Evolutionary conservation across 1,140 invertebrate genomes (phyloP), one percentile per base, ranked within the genome.

Genomic region (Panulirus ornatus): DNA sequence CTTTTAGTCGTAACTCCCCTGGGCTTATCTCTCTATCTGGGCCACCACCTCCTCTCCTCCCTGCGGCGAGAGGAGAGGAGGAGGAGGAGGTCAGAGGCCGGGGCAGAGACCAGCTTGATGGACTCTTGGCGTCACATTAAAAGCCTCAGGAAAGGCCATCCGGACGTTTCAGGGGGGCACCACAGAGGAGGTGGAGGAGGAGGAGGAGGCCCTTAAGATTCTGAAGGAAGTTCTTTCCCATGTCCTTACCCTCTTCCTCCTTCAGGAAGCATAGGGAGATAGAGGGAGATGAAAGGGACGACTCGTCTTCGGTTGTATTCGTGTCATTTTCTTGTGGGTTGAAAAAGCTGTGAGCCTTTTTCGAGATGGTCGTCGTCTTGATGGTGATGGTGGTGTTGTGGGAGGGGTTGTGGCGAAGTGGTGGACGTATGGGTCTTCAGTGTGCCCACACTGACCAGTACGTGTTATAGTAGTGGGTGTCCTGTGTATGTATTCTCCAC

Each of bases 1-100:
- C 58, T 44, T 42, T 66, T 66, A 63, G 51, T 66, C 34, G 9
- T n/a, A 83, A 66, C 54, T 83, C 54, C 58, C 11, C 51, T 47
- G 8, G n/a, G 22, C 3, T n/a, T 66, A 70, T 70, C 63, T 58
- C 34, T 36, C 36, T 84, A 40, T 66, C 51, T 83, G 51, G 34
- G 30, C 40, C 38, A 84, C 63, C 58, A 44, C 27, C 38, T 38
- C 40, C 36, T 27, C 3, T 58, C 63, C 42, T n/a, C 58, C 44
- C 58, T 36, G 16, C 42, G 2, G 1, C 51, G 71, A 27, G 38
- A 42, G 73, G 42, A 8, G 73, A 5, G 38, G 73, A 36, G 19
- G 42, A 30, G n/a, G 40, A n/a, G 38, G 38, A 40, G 22, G 73
- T 75, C 9, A 11, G 58, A 63, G 42, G 14, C 14, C 5, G 66